A percentile compares a stretch with the other conserved stretches of the same genome.
Conservation (phyloP, 1,140 invertebrate species). For the Hydropsyche tenuis region DNA sequence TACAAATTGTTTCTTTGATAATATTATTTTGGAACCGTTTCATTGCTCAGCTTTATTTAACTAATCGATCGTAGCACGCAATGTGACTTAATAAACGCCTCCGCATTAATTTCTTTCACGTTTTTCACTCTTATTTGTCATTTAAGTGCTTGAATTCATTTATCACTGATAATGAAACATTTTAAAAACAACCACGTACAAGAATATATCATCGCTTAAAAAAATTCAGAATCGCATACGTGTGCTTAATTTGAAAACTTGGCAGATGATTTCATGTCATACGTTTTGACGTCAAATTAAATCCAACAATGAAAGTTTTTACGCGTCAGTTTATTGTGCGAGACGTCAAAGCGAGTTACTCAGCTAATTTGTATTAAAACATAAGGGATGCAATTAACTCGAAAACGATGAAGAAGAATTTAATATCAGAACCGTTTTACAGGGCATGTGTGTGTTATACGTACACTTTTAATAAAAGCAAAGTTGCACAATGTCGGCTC, state of each 20-base stretch:
- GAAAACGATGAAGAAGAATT: slow-evolving; percentile 18
- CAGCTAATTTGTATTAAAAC: slow-evolving; percentile 8
- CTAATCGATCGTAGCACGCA: slow-evolving; percentile 7
- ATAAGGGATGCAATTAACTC: slow-evolving; percentile 12
- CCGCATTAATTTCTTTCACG: too few species aligned
- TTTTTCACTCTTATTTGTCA: too few species aligned
- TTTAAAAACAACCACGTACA: too few species aligned
- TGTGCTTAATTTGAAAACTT: too few species aligned
- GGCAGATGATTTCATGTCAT: too few species aligned
- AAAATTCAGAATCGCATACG: too few species aligned
- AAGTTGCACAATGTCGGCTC: too few species aligned
- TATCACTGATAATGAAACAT: too few species aligned
- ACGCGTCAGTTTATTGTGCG: background rate
- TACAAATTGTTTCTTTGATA: slow-evolving; percentile 1
- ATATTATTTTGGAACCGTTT: background rate
- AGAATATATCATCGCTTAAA: too few species aligned
- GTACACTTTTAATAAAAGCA: background rate
- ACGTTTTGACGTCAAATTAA: background rate
- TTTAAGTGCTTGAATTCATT: too few species aligned
- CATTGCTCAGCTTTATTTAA: background rate
- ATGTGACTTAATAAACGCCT: background rate
- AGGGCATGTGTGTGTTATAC: background rate
- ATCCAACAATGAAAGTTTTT: background rate
- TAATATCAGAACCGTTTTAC: background rate
- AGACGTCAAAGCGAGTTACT: slow-evolving; percentile 3